Conservation (phyloP, 2,888 invertebrate genomes). For the Drosophila diplacantha region DNA sequence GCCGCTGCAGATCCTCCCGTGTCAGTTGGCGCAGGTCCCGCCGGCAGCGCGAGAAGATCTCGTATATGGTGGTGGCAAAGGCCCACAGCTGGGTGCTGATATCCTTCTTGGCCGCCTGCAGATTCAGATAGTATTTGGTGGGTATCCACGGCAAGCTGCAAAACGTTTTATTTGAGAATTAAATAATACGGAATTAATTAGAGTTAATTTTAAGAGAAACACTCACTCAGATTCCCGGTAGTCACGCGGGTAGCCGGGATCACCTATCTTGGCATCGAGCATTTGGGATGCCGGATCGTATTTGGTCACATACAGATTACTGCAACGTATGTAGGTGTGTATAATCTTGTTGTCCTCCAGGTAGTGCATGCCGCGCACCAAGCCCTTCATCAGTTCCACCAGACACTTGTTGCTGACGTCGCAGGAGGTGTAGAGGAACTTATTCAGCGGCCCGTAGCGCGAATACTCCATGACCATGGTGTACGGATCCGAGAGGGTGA, state of each 20-base stretch:
- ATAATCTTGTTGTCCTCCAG: slow-evolving; percentile 89
- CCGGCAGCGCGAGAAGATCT: slow-evolving; percentile 90
- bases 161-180: background rate
- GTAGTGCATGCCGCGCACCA: slow-evolving; percentile 92
- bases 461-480: slow-evolving; percentile 90
- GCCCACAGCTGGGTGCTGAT: slow-evolving; percentile 93
- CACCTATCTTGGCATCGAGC: slow-evolving; percentile 88
- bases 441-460: slow-evolving; percentile 87
- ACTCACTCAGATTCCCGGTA: slow-evolving; percentile 76
- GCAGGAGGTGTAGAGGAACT: slow-evolving; percentile 77
- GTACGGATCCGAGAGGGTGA: slow-evolving; percentile 86
- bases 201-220: background rate
- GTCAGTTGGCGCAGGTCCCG: slow-evolving; percentile 38
- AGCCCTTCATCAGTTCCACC: slow-evolving; percentile 87
- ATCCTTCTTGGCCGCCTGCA: slow-evolving; percentile 82
- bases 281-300: slow-evolving; percentile 82
- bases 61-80: slow-evolving; percentile 94
- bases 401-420: slow-evolving; percentile 84
- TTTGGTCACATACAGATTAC: slow-evolving; percentile 87
- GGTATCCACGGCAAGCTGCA: slow-evolving; percentile 93
- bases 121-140: slow-evolving; percentile 86
- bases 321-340: slow-evolving; percentile 91
- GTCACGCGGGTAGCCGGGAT: slow-evolving; percentile 85
- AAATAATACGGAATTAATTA: background rate
- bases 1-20: slow-evolving; percentile 39